A percentile compares a stretch with the other conserved stretches of the same genome.
Conservation (phyloP, 2,797 vertebrate genomes). For the Glossophaga mutica region DNA sequence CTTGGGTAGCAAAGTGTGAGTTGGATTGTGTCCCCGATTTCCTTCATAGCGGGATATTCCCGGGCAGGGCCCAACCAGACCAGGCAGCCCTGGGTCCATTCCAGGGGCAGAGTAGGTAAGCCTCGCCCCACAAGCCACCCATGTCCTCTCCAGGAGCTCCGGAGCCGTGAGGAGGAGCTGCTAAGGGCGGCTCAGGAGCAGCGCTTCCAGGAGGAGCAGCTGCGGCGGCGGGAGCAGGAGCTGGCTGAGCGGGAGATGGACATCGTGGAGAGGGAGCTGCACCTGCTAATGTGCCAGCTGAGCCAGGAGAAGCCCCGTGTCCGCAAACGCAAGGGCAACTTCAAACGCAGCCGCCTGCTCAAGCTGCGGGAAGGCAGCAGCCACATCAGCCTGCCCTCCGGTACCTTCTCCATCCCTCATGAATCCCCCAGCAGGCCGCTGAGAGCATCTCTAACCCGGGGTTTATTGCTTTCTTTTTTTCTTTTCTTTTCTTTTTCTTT, state of each 20-base stretch:
- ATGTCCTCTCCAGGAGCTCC: conserved; percentile 85
- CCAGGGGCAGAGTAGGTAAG: rapidly evolving
- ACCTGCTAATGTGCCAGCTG: conserved; percentile 95
- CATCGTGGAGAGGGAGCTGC: conserved; percentile 93
- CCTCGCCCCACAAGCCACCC: rapidly evolving
- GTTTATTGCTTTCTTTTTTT: neutral
- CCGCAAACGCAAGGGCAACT: conserved; percentile 92
- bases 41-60: neutral
- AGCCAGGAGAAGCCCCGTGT: conserved; percentile 93
- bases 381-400: conserved; percentile 93
- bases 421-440: neutral
- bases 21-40: neutral
- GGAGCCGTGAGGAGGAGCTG: conserved; percentile 92
- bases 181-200: conserved; percentile 91
- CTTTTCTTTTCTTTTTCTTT: too few species aligned
- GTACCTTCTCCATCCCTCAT: conserved; percentile 72
- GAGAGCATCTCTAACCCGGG: neutral
- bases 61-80: neutral
- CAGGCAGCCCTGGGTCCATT: neutral
- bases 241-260: conserved; percentile 92
- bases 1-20: neutral
- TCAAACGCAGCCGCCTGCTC: conserved; percentile 88
- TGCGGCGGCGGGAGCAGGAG: conserved; percentile 91
- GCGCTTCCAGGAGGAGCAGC: conserved; percentile 90
- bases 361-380: conserved; percentile 91